A percentile compares a stretch with the other conserved stretches of the same genome.
Conservation (phyloP, 2,888 invertebrate genomes). For the Cryptus viduatorius region DNA sequence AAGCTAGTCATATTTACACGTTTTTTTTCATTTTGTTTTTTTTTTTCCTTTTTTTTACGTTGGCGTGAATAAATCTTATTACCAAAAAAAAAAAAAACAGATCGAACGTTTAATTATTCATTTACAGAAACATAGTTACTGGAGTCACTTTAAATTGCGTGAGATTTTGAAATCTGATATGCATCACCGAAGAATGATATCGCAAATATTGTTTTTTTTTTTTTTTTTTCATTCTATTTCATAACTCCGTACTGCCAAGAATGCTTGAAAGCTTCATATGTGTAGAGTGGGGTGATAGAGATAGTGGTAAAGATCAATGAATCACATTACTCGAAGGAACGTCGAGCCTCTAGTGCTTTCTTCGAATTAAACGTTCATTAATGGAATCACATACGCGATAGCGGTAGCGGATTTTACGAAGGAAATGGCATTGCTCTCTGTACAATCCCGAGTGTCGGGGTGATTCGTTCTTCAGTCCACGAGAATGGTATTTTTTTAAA, state of each 20-base stretch:
- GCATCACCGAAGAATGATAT: constrained; percentile 66
- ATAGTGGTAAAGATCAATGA: constrained; percentile 18
- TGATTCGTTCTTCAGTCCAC: constrained; percentile 9
- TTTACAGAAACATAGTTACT: neutral
- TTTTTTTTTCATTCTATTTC: constrained; percentile 42
- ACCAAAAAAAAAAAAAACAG: neutral
- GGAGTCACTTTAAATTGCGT: neutral
- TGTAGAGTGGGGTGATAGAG: constrained; percentile 20
- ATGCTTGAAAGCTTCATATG: constrained; percentile 74
- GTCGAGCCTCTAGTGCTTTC: neutral
- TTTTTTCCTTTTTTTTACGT: constrained; percentile 6
- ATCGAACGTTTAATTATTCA: neutral
- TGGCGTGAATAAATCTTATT: neutral
- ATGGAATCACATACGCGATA: constrained; percentile 19
- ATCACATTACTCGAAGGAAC: constrained; percentile 8
- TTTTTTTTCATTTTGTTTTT: constrained; percentile 2
- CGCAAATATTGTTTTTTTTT: constrained; percentile 18
- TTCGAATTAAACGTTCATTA: constrained; percentile 21
- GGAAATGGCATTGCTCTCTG: constrained; percentile 7
- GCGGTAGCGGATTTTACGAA: constrained; percentile 24
- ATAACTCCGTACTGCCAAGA: constrained; percentile 69
- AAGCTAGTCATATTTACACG: constrained; percentile 41
- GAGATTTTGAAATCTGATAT: constrained; percentile 44
- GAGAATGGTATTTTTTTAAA: constrained; percentile 56
- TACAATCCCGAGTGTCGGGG: constrained; percentile 8